These are phyloP conservation scores for Sphaerophoria taeniata DNA, from an alignment of 2,888 invertebrate genomes.

Conservation along the genomic window DNA sequence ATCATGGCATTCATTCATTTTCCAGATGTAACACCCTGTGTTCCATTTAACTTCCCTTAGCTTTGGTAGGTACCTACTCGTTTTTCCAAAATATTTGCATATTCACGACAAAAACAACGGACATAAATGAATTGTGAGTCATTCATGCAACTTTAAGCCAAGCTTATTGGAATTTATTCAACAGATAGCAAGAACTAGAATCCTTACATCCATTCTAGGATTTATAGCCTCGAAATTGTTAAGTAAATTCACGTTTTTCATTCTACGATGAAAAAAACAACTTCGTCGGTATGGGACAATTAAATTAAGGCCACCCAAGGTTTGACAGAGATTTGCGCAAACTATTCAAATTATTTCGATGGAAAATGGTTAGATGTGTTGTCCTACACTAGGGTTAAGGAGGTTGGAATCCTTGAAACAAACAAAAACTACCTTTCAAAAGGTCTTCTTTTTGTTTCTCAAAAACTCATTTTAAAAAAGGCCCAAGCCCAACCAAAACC, in stretches of 20 bases:
- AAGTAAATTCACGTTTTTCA: neutral
- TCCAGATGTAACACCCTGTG: too few relatives aligned
- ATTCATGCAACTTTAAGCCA: constrained; percentile 49
- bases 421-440: neutral
- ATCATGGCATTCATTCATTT: too few relatives aligned
- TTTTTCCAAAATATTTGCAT: constrained; percentile 39
- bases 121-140: constrained; percentile 32
- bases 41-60: too few relatives aligned
- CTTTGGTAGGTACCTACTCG: too few relatives aligned
- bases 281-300: neutral
- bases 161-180: constrained; percentile 61
- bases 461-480: constrained; percentile 6
- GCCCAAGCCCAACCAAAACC: neutral
- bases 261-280: neutral
- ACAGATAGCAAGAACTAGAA: constrained; percentile 2
- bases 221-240: neutral
- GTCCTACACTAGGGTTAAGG: neutral
- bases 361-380: neutral
- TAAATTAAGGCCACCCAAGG: neutral
- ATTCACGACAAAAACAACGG: constrained; percentile 53
- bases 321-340: neutral
- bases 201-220: neutral
- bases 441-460: neutral
- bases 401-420: constrained; percentile 10
- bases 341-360: constrained; percentile 15